Evolutionary conservation across 2,888 invertebrate genomes (phyloP).

Genomic region (Morpho helenor): DNA sequence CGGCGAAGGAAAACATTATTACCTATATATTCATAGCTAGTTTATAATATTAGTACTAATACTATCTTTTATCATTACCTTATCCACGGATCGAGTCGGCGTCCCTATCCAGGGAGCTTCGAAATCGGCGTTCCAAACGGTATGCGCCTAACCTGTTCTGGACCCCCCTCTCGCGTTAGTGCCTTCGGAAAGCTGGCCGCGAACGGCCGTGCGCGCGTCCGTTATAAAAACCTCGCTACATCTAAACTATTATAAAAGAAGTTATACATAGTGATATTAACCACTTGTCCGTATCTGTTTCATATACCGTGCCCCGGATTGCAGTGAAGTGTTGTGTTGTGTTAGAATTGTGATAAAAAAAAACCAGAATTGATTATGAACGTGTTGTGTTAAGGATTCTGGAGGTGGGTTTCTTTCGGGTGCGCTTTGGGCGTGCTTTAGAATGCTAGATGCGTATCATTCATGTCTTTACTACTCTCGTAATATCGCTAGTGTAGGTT

Average conservation of each 20-base stretch:
- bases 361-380: conserved; percentile 56
- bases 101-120: conserved; percentile 53
- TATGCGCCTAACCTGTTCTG: conserved; percentile 72
- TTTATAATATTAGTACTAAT: conserved; percentile 5
- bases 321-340: conserved; percentile 60
- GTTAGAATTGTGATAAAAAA: conserved; percentile 39
- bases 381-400: conserved; percentile 61
- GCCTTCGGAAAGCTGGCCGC: conserved; percentile 52
- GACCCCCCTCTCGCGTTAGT: conserved; percentile 34
- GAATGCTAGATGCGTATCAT: conserved; percentile 17
- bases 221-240: conserved; percentile 41
- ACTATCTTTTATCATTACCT: conserved; percentile 54
- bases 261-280: conserved; percentile 9
- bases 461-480: not conserved
- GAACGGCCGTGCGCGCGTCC: conserved; percentile 48
- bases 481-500: too few species aligned
- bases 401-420: conserved; percentile 55
- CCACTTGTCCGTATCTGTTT: conserved; percentile 29
- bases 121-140: conserved; percentile 69
- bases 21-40: too few species aligned
- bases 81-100: conserved; percentile 57
- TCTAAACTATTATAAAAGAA: conserved; percentile 31
- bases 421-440: conserved; percentile 19
- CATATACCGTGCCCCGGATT: conserved; percentile 46
- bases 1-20: too few species aligned